Evolutionary conservation across 2,888 invertebrate genomes (phyloP).

Genomic region (Dorcus parallelipipedus): DNA sequence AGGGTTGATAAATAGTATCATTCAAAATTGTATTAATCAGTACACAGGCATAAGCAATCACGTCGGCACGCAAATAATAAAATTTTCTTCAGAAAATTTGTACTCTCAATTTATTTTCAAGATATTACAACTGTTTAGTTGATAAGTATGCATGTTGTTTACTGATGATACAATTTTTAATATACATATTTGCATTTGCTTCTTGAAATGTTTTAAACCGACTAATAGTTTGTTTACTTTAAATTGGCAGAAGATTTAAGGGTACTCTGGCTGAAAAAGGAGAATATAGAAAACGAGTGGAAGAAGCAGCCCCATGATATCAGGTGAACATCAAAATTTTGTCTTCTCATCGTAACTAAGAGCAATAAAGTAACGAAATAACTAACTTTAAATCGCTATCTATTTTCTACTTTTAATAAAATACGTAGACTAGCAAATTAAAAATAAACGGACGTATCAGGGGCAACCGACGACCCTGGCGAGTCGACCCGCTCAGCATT

Average conservation of each 20-base stretch:
- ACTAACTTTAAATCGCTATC: slow-evolving; percentile 40
- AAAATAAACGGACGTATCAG: slow-evolving; percentile 37
- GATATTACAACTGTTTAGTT: no score
- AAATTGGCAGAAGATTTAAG: no score
- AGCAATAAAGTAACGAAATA: slow-evolving; percentile 51
- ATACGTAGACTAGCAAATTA: slow-evolving; percentile 33
- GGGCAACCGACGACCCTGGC: slow-evolving; percentile 48
- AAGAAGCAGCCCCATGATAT: slow-evolving; percentile 29
- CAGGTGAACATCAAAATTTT: slow-evolving; percentile 41
- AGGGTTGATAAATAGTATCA: slow-evolving; percentile 23
- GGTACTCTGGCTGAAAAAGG: no score
- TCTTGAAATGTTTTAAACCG: background rate
- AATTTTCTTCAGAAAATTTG: no score
- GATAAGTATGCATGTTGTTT: no score
- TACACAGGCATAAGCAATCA: no score
- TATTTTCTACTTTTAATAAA: slow-evolving; percentile 44
- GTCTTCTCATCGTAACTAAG: slow-evolving; percentile 50
- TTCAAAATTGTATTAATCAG: no score
- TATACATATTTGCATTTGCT: background rate
- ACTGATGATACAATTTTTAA: background rate
- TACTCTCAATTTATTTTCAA: no score
- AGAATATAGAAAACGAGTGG: no score
- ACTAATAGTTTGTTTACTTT: background rate
- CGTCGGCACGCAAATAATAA: no score
- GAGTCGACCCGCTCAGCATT: slow-evolving; percentile 50